Percentiles rank a stretch among this genome's conserved stretches.
Conservation (phyloP, 2,113 vertebrate species). For the Paraplagusia blochii region DNA sequence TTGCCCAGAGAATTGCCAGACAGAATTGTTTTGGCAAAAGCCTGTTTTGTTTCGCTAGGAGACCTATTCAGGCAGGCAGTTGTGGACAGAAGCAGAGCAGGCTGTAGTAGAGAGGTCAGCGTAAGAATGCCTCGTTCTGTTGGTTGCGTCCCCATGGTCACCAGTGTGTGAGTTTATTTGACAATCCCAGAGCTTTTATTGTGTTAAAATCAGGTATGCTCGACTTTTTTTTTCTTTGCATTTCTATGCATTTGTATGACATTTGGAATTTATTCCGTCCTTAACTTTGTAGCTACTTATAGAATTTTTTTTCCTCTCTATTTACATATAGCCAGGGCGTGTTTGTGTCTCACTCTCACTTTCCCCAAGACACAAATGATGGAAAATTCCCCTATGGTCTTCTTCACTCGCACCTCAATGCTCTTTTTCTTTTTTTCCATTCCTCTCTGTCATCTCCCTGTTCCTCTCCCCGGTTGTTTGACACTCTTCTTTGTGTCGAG, state of each 20-base stretch:
- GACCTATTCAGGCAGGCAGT: slow-evolving; percentile 84
- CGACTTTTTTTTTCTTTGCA: slow-evolving; percentile 27
- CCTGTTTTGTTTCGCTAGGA: slow-evolving; percentile 80
- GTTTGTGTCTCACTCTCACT: slow-evolving; percentile 2
- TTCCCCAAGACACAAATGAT: slow-evolving; percentile 51
- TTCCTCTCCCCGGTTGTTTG: slow-evolving; percentile 64
- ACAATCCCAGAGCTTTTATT: slow-evolving; percentile 91
- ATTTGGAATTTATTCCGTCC: background rate
- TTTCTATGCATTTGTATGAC: background rate
- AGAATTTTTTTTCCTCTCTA: slow-evolving; percentile 1
- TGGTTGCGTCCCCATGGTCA: slow-evolving; percentile 86
- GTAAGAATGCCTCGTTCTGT: slow-evolving; percentile 77
- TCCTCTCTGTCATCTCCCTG: slow-evolving; percentile 57
- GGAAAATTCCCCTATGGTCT: slow-evolving; percentile 77
- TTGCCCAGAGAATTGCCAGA: slow-evolving; percentile 81
- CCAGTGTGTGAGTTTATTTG: slow-evolving; percentile 85
- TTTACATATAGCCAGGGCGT: background rate
- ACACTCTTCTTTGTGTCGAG: slow-evolving; percentile 70
- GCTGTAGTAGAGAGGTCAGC: slow-evolving; percentile 79
- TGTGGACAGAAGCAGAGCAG: slow-evolving; percentile 67
- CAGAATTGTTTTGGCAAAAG: slow-evolving; percentile 80
- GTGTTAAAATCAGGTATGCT: slow-evolving; percentile 67
- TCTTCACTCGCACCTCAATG: slow-evolving; percentile 64
- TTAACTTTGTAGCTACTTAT: slow-evolving; percentile 1
- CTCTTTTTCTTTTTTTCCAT: slow-evolving; percentile 36